These are phyloP conservation scores for Nothoprocta perdicaria DNA, from an alignment of 2,113 vertebrate genomes.

Conservation along the genomic window DNA sequence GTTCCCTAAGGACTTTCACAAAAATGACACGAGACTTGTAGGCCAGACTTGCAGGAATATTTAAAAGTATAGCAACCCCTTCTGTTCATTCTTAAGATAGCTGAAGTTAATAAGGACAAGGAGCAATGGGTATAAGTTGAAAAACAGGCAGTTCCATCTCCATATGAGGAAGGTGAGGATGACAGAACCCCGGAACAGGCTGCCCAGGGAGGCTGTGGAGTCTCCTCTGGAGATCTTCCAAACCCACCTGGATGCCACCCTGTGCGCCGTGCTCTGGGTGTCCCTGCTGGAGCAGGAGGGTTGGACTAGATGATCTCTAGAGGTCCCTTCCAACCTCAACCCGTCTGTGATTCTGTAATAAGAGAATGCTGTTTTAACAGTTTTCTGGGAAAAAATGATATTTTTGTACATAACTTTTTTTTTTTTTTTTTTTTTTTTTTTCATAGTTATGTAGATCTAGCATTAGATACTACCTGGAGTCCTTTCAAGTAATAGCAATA, in stretches of 20 bases:
- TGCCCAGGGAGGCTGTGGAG: too few relatives aligned
- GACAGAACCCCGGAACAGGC: too few relatives aligned
- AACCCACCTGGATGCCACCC: too few relatives aligned
- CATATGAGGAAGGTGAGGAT: too few relatives aligned
- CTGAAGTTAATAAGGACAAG: not conserved
- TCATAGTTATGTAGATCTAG: not conserved
- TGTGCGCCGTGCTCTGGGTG: too few relatives aligned
- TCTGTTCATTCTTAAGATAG: not conserved
- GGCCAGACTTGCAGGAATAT: not conserved
- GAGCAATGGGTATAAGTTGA: too few relatives aligned
- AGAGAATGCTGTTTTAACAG: not conserved
- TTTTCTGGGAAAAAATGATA: not conserved
- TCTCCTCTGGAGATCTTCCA: too few relatives aligned
- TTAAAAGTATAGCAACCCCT: not conserved
- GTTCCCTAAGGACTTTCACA: not conserved
- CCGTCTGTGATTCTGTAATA: not conserved
- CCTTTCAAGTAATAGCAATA: not conserved
- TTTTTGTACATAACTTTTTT: not conserved
- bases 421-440: not conserved
- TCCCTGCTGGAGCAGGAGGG: too few relatives aligned
- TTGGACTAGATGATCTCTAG: too few relatives aligned
- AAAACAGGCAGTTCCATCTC: too few relatives aligned
- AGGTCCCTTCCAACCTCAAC: too few relatives aligned
- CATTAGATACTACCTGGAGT: not conserved
- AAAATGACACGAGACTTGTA: not conserved